Evolutionary conservation across 2,113 vertebrate genomes (phyloP), one percentile per base, ranked within the genome.

Genomic region (Amphiprion percula): DNA sequence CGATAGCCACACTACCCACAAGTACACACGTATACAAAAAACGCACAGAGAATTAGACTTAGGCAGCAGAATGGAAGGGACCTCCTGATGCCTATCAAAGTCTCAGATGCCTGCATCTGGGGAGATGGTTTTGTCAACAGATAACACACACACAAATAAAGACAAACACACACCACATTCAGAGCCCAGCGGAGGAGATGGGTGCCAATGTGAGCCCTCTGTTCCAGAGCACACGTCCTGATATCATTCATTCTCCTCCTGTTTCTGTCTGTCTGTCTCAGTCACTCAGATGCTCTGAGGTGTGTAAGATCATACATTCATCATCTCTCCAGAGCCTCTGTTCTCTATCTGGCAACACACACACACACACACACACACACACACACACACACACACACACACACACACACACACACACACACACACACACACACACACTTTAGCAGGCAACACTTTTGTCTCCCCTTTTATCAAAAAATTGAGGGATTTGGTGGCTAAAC

Each of bases 401-500:
- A 28, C 64, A 21, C 21, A 21, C 21, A 21, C 21, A 21, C 21
- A 21, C 21, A 28, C 64, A 28, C 60, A 66, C 47, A 55, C 21
- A 67, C 14, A 53, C 41, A 52, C 30, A 59, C 60, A 47, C 56
- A 72, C 37, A 63, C 66, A 64, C 79, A 77, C 54, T 56, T 66
- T 53, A 72, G 47, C 46, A 55, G 46, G 65, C 83, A 63, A 84
- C 73, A 86, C 85, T 86, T 91, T 80, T 87, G 79, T 88, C 76
- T 83, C 73, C 72, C 66, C 83, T 88, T 88, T 85, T 85, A 91
- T 90, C 52, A 75, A 72, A 87, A 83, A 89, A 85, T 83, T 24
- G 82, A 87, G 66, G 86, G 90, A 91, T 91, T 91, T 91, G 87
- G 88, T 84, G 88, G 83, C 87, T 88, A 83, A 93, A 90, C 85